A percentile compares a stretch with the other conserved stretches of the same genome.
These are phyloP conservation scores for Bradynema listronoti DNA, from an alignment of 1,140 invertebrate species.

Conservation along the genomic window DNA sequence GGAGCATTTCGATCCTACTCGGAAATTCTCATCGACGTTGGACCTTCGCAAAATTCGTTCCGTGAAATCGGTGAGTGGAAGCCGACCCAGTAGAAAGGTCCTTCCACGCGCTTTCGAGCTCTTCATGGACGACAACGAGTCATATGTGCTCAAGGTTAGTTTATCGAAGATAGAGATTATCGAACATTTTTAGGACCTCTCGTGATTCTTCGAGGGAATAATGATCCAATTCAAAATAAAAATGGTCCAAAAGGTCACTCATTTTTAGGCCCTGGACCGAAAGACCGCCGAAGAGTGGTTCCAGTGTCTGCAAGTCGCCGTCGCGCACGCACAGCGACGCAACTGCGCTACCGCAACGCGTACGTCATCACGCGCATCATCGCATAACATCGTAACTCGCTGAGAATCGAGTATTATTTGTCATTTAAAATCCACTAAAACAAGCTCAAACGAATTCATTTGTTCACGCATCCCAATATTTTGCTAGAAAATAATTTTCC, in stretches of 20 bases:
- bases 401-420: too few relatives aligned
- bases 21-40: constrained; percentile 60
- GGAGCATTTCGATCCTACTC: constrained; percentile 1
- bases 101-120: constrained; percentile 92
- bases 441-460: too few relatives aligned
- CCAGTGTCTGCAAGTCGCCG: constrained; percentile 77
- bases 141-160: constrained; percentile 72
- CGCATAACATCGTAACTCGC: too few relatives aligned
- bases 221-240: too few relatives aligned
- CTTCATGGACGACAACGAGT: constrained; percentile 78
- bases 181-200: constrained; percentile 4
- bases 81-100: constrained; percentile 67
- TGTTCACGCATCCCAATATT: too few relatives aligned
- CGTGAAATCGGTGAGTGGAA: constrained; percentile 72
- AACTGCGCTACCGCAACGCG: too few relatives aligned
- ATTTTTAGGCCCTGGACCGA: constrained; percentile 71
- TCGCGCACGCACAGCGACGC: constrained; percentile 75
- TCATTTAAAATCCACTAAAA: too few relatives aligned
- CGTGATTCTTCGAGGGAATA: too few relatives aligned
- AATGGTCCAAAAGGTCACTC: neutral
- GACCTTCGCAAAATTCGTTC: constrained; percentile 83
- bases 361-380: too few relatives aligned
- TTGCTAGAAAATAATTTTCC: too few relatives aligned
- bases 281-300: constrained; percentile 90
- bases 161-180: constrained; percentile 10